Conservation (phyloP, 2,888 invertebrate genomes). For the Cosmorhoe ocellata region DNA sequence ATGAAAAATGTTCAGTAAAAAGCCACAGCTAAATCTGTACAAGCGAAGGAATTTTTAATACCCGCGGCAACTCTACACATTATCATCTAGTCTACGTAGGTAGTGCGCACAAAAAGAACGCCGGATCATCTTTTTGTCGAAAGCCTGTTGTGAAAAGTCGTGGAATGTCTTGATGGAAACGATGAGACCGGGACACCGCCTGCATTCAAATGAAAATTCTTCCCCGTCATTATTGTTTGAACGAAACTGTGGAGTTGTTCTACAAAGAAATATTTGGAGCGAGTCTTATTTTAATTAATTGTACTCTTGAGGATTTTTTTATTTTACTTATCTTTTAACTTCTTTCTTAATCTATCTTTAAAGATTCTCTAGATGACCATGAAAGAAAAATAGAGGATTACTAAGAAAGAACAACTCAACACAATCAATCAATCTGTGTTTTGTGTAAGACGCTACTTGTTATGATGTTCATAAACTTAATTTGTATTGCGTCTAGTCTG, state of each 20-base stretch:
- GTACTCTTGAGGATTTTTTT: too few relatives aligned
- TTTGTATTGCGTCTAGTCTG: too few relatives aligned
- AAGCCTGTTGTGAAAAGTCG: conserved; percentile 60
- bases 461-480: too few relatives aligned
- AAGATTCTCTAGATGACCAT: too few relatives aligned
- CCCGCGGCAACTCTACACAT: conserved; percentile 34
- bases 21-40: conserved; percentile 12
- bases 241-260: conserved; percentile 45
- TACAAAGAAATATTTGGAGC: conserved; percentile 26
- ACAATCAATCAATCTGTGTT: too few relatives aligned
- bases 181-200: conserved; percentile 54
- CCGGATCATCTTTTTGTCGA: conserved; percentile 55
- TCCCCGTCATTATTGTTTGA: conserved; percentile 68
- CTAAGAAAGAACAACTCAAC: too few relatives aligned
- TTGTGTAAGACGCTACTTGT: too few relatives aligned
- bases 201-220: conserved; percentile 75
- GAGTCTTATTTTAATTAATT: conserved; percentile 13
- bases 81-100: conserved; percentile 38
- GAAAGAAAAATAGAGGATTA: too few relatives aligned
- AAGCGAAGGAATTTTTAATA: conserved; percentile 41
- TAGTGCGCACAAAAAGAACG: conserved; percentile 43
- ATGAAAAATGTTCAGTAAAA: conserved; percentile 20
- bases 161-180: conserved; percentile 69
- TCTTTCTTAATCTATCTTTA: too few relatives aligned
- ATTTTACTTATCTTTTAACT: too few relatives aligned